Evolutionary conservation across 2,888 invertebrate genomes (phyloP), one percentile per base, ranked within the genome.

Genomic region (Zelleria hepariella): DNA sequence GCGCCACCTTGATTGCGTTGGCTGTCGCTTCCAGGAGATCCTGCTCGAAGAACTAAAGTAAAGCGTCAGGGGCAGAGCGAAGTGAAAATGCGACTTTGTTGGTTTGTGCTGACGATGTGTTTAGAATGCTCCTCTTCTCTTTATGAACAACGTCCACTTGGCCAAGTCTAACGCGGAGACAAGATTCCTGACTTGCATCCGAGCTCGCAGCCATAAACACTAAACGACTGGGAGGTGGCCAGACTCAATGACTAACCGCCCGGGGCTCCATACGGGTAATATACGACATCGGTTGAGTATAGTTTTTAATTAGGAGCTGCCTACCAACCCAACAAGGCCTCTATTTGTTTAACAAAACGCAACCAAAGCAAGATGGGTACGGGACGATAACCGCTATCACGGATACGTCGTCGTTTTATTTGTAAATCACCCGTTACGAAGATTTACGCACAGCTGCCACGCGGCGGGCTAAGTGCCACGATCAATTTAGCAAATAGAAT

Each of bases 261-360:
- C 66, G 66, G 77, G 82, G 78, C 74, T 68, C 74, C 72, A 75
- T 74, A 72, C 71, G 73, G 71, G 75, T 80, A 82, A 82, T 78
- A 82, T 77, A 83, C 78, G 80, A 74, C 75, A 73, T 74, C 73
- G 73, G 68, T 72, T 75, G 78, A 72, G 74, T 82, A 83, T 80
- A 82, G 78, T 82, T 86, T 85, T 85, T 85, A 86, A 86, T 86
- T 85, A 83, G 82, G 76, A 78, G 72, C 82, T 77, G 79, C 79
- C 78, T 75, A 75, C 80, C 80, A 77, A 78, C 71, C 72, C 69
- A 68, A 73, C 75, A 70, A 73, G 75, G 69, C 78, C 74, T 74
- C 79, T 85, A 85, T 84, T 86, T 84, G 83, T 84, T 85, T 80
- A 78, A 82, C 73, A 70, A 72, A 82, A 79, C 73, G 74, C 73